Evolutionary conservation across 2,888 invertebrate species (phyloP).

Genomic region (Mechanitis messenoides): DNA sequence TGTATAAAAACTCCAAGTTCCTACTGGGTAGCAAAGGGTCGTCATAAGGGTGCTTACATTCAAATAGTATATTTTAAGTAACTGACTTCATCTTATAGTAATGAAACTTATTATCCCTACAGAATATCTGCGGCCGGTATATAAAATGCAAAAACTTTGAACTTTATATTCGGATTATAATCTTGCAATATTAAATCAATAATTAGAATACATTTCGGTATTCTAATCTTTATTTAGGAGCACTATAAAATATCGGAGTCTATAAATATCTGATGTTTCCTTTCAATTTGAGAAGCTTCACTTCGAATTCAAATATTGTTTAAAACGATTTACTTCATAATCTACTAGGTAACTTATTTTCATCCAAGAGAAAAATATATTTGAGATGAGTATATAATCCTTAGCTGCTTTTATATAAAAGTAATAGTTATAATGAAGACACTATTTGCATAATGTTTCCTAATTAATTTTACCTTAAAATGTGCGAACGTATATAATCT

Average conservation of each 20-base stretch:
- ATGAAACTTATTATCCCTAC: slow-evolving; percentile 37
- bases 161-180: slow-evolving; percentile 12
- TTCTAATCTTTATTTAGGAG: slow-evolving; percentile 4
- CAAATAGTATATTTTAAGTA: slow-evolving; percentile 33
- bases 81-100: slow-evolving; percentile 30
- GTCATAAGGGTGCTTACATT: slow-evolving; percentile 22
- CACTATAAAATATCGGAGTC: neutral
- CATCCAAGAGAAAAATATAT: no score
- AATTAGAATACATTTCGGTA: slow-evolving; percentile 5
- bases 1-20: neutral
- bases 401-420: no score
- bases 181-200: neutral
- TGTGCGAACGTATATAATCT: no score
- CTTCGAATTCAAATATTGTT: no score
- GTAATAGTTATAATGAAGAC: no score
- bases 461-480: no score
- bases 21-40: slow-evolving; percentile 7
- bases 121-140: slow-evolving; percentile 30
- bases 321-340: no score
- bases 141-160: slow-evolving; percentile 31
- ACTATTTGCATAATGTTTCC: no score
- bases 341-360: no score
- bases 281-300: no score
- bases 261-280: no score
- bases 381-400: no score